Base-by-base conservation (phyloP, 2,113 vertebrate species). In the Ptyas mucosa region DNA sequence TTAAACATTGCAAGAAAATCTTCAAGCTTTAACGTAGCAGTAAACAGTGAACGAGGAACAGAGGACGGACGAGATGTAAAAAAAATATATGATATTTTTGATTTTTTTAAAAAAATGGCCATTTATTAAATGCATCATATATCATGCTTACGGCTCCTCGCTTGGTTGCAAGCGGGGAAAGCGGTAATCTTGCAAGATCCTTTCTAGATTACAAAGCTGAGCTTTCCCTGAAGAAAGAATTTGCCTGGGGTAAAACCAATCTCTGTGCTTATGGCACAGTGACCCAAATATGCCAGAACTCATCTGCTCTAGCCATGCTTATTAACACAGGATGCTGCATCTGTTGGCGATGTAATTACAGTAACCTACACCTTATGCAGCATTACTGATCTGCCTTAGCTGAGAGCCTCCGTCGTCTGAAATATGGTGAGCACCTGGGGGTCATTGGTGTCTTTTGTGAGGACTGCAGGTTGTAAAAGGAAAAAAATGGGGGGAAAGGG, bases 101-200 rank as follows among this genome's bases (percentile, higher is more conserved):
- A 21, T 81, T 69, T n/a, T 12, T 7, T 52, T 0, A 52, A 21
- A 81, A 81, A 81, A 21, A 21, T 81, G 34, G 3, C 18, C 75
- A 4, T 81, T 43, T 81, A 39, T 81, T 39, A 81, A 81, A 43
- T 43, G 75, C 75, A 10, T 39, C 18, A 1, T 39, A 21, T 43
- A 0, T 39, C 34, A 39, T 2, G 0, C n/a, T 20, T 20, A 3
- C 1, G 6, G n/a, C 6, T 34, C 14, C 14, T 75, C 0, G 1
- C n/a, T 75, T 20, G n/a, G 5, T 75, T 34, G 69, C 69, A 75
- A 3, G n/a, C 1, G n/a, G n/a, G n/a, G n/a, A 39, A 58, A 75
- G 39, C 6, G 3, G 18, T 21, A 8, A 9, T 20, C 34, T 81
- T 81, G 34, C 18, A 39, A 81, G 69, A 39, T 81, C 34, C 8